A percentile compares a stretch with the other conserved stretches of the same genome.
Conservation (phyloP, 2,113 vertebrate species). For the Cryptomyrus ogoouensis region DNA sequence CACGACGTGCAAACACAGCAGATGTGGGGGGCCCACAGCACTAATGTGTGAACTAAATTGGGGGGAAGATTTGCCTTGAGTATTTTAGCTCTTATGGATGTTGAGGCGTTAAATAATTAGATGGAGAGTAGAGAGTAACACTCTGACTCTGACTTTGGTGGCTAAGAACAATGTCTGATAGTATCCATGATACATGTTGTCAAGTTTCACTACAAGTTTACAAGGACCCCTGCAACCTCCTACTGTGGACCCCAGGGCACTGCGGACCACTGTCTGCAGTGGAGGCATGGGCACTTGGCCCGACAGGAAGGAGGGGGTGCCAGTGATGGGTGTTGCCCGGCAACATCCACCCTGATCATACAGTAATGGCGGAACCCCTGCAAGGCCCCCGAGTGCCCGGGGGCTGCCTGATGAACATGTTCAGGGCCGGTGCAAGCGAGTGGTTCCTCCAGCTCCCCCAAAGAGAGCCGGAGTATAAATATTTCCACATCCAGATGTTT, state of each 20-base stretch:
- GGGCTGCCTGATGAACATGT: background rate
- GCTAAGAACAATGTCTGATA: background rate
- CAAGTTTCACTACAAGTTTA: background rate
- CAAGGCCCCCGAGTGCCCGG: background rate
- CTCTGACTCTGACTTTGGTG: background rate
- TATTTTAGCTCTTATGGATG: background rate
- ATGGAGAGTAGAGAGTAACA: background rate
- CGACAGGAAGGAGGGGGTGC: background rate
- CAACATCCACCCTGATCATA: background rate
- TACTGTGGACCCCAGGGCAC: background rate
- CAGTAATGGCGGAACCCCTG: background rate
- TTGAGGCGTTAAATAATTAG: background rate
- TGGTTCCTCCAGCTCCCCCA: background rate
- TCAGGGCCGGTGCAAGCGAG: too few species aligned
- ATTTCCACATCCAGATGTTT: constrained; percentile 26
- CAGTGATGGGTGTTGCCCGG: background rate
- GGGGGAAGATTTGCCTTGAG: background rate
- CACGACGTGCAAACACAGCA: background rate
- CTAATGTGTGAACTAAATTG: background rate
- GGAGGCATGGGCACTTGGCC: background rate
- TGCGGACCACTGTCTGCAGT: background rate
- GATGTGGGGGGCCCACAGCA: background rate
- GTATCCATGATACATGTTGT: background rate
- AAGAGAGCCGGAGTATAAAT: background rate
- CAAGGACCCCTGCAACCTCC: background rate